Evolutionary conservation across 1,140 invertebrate genomes (phyloP), one percentile per base, ranked within the genome.

Genomic region (Caenorhabditis tropicalis): DNA sequence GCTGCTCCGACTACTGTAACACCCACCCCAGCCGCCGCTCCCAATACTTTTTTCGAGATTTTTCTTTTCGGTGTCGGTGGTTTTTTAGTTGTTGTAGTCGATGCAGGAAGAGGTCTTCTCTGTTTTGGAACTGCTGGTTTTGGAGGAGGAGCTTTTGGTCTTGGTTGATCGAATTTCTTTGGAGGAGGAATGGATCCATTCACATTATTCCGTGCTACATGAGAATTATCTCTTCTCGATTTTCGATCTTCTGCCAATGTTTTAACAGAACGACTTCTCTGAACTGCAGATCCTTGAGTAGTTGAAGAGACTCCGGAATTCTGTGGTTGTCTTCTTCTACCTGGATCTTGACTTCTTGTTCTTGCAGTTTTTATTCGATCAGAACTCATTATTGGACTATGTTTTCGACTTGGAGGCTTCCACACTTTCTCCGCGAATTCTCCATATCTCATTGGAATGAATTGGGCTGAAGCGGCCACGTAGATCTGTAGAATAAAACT

Each of bases 1-100:
- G 65, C 33, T 39, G 65, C 65, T 74, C 65, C 65, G 65, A 74
- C 65, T 4, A 74, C 65, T 74, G 65, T 43, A 74, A 74, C 65
- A 31, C 65, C 65, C 2, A 31, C 65, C 12, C 36, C 65, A 19
- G 36, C 65, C 9, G 65, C 65, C 12, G 65, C 65, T 39, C 65
- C 36, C 0, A 74, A 36, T n/a, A 74, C 65, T 43, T 74, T 74
- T 31, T 74, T 74, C 36, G 36, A 39, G 4, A 74, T 43, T 43
- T 74, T 74, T 24, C 65, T n/a, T n/a, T 74, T 74, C n/a, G 65
- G 65, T 43, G 65, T 74, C 4, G 65, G 65, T 27, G 65, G 65
- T 74, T 43, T 74, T 46, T 74, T 74, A 36, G 58, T 19, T 3
- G 27, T 74, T 21, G 65, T 43, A 33, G 65, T 74, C 7, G 65